Percentiles rank a stretch among this genome's conserved stretches.
Evolutionary conservation across 2,888 invertebrate genomes (phyloP).

Genomic region (Metalampra italica): DNA sequence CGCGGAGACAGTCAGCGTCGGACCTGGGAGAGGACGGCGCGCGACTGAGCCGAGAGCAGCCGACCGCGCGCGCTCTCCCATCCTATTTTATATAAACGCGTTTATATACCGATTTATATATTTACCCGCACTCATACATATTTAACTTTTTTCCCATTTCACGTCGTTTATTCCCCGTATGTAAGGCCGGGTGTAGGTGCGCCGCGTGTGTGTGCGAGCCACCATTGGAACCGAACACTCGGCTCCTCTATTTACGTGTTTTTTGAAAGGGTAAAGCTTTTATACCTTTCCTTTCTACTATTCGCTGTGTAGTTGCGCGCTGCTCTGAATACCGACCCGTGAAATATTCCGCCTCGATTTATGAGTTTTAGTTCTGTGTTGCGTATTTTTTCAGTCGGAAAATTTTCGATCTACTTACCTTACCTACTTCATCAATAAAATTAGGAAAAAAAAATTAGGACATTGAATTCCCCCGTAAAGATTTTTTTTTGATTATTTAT

Average conservation of each 20-base stretch:
- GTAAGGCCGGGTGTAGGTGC: conserved; percentile 50
- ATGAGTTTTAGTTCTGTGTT: conserved; percentile 61
- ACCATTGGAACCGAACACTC: conserved; percentile 49
- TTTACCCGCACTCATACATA: conserved; percentile 79
- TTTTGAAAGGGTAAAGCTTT: conserved; percentile 76
- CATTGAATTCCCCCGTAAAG: too few relatives aligned
- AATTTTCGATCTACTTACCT: conserved; percentile 44
- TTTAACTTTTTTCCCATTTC: conserved; percentile 79
- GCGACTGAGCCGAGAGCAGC: conserved; percentile 57
- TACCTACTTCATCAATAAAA: too few relatives aligned
- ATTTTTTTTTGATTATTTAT: too few relatives aligned
- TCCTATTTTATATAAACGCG: conserved; percentile 69
- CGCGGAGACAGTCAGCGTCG: conserved; percentile 10
- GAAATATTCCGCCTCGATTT: conserved; percentile 72
- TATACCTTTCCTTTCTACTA: conserved; percentile 74
- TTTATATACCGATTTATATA: conserved; percentile 77
- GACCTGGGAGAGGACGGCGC: conserved; percentile 42
- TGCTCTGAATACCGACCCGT: conserved; percentile 57
- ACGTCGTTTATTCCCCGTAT: conserved; percentile 73
- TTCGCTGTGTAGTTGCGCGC: conserved; percentile 65
- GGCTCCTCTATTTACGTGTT: conserved; percentile 72
- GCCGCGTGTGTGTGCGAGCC: conserved; percentile 52
- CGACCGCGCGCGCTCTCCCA: conserved; percentile 49
- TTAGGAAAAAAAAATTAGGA: too few relatives aligned
- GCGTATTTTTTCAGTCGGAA: conserved; percentile 51